Evolutionary conservation across 1,140 invertebrate species (phyloP).

Genomic region (Caenorhabditis inopinata): DNA sequence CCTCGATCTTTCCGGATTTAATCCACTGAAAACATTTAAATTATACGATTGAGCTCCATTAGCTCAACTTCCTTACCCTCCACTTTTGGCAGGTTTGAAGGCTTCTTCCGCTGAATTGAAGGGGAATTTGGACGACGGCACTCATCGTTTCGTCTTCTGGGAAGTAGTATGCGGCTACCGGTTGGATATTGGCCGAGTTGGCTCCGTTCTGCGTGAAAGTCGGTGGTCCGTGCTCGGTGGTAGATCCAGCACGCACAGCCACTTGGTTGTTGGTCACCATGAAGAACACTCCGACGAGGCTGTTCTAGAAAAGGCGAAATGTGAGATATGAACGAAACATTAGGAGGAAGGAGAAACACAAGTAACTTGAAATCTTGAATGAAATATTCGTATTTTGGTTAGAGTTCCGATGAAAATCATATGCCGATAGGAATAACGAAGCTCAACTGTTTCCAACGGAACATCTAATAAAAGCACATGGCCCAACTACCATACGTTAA

Average conservation of each 20-base stretch:
- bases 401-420: too few species aligned
- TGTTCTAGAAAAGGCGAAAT: background rate
- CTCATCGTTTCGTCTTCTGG: slow-evolving; percentile 13
- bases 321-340: too few species aligned
- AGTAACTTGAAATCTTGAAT: too few species aligned
- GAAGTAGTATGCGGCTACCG: background rate
- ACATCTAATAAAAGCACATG: too few species aligned
- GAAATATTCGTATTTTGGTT: too few species aligned
- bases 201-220: background rate
- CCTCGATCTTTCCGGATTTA: slow-evolving; percentile 9
- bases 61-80: background rate
- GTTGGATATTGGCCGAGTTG: background rate
- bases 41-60: too few species aligned
- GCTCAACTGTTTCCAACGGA: too few species aligned
- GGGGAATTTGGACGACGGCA: background rate
- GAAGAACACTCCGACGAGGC: slow-evolving; percentile 10
- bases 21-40: background rate
- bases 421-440: too few species aligned
- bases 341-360: too few species aligned
- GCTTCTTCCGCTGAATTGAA: slow-evolving; percentile 16
- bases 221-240: slow-evolving; percentile 16
- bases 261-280: slow-evolving; percentile 25
- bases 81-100: slow-evolving; percentile 20
- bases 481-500: too few species aligned
- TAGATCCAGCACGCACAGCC: background rate